phyloP scores from a whole-genome alignment of 2,113 vertebrate species.

The Boulengeromyrus knoepffleri region DNA sequence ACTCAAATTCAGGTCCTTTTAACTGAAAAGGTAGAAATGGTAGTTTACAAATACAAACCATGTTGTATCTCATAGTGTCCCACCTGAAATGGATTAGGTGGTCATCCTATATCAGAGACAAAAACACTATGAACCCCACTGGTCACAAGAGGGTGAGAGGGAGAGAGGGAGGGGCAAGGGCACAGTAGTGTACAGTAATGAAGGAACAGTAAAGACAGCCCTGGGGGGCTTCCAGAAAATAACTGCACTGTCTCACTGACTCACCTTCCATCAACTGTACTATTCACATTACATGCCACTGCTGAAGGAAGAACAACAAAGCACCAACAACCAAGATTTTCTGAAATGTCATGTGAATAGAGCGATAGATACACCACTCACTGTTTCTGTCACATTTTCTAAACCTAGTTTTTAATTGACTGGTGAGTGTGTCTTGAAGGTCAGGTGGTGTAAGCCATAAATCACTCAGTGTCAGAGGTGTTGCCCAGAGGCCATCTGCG shows the following conservation, averaged over 20 bases:
- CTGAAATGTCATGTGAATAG: neutral
- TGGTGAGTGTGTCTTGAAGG: neutral
- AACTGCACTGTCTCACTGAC: no score
- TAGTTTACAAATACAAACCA: no score
- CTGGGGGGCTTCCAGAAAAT: neutral
- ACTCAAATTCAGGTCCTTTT: no score
- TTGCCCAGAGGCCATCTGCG: neutral
- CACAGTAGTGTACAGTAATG: neutral
- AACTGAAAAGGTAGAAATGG: no score
- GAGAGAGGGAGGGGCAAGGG: neutral
- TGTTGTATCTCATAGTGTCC: no score
- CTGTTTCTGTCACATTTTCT: neutral
- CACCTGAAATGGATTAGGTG: no score
- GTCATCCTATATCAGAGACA: neutral
- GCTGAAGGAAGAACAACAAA: neutral
- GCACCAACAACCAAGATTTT: neutral
- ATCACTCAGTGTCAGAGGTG: neutral
- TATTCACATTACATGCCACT: neutral
- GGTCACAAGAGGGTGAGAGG: neutral
- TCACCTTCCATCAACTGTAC: neutral
- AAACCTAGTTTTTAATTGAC: constrained; percentile 10
- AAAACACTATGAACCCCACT: neutral
- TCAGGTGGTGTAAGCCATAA: neutral
- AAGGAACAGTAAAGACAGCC: neutral
- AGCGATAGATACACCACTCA: neutral